Conservation (phyloP, 1,140 invertebrate species). For the Grapholita molesta region DNA sequence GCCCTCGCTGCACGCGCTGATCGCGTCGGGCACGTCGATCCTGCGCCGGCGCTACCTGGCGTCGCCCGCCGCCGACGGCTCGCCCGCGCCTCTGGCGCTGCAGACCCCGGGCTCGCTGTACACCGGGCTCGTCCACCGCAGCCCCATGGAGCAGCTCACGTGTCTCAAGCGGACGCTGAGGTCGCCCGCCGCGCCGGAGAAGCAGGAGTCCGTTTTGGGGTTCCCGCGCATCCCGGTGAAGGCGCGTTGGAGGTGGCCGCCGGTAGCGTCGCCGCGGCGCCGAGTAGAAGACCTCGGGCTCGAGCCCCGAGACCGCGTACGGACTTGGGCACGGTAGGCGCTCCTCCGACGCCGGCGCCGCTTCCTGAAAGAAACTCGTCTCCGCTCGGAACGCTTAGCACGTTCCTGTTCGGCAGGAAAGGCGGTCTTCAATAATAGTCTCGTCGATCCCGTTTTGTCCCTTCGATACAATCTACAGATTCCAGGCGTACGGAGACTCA, state of each 20-base stretch:
- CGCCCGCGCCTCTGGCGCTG: slow-evolving; percentile 78
- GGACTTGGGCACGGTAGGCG: slow-evolving; percentile 62
- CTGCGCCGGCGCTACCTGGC: slow-evolving; percentile 80
- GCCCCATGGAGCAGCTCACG: slow-evolving; percentile 87
- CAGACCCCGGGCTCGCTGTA: slow-evolving; percentile 80
- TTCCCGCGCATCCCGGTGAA: too few species aligned
- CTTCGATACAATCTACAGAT: background rate
- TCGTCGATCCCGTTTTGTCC: background rate
- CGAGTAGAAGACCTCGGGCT: slow-evolving; percentile 66
- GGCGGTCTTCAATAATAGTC: slow-evolving; percentile 84
- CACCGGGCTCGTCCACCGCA: slow-evolving; percentile 78
- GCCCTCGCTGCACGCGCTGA: slow-evolving; percentile 81
- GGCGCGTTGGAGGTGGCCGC: slow-evolving; percentile 44
- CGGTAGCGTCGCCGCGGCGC: slow-evolving; percentile 58
- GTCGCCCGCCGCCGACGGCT: slow-evolving; percentile 71
- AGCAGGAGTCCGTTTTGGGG: slow-evolving; percentile 48
- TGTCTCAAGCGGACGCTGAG: slow-evolving; percentile 82
- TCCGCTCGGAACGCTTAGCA: slow-evolving; percentile 87
- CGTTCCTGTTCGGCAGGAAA: slow-evolving; percentile 89
- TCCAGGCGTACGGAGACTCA: background rate
- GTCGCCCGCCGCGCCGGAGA: slow-evolving; percentile 61
- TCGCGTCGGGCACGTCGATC: slow-evolving; percentile 86
- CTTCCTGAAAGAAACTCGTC: slow-evolving; percentile 70
- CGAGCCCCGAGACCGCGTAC: slow-evolving; percentile 64
- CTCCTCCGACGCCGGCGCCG: slow-evolving; percentile 65